Evolutionary conservation across 2,888 invertebrate species (phyloP).

Genomic region (Ophion obscuratus): DNA sequence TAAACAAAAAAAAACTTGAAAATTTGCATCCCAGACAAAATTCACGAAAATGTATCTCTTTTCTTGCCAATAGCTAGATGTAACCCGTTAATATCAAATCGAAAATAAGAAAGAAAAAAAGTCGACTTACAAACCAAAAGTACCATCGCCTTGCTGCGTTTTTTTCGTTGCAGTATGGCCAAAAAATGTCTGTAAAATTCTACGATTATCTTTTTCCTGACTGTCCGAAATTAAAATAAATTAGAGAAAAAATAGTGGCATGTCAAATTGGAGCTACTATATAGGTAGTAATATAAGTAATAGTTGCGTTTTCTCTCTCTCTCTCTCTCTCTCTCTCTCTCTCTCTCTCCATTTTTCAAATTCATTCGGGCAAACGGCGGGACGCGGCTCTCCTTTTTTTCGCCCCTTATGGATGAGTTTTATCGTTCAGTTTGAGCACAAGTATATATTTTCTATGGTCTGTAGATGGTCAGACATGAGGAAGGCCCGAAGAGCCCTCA

Average conservation of each 20-base stretch:
- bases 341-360: conserved; percentile 37
- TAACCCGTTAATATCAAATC: too few relatives aligned
- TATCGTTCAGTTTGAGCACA: conserved; percentile 74
- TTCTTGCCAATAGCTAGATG: too few relatives aligned
- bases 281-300: conserved; percentile 37
- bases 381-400: conserved; percentile 44
- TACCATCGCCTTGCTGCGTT: conserved; percentile 1
- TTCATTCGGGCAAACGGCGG: conserved; percentile 36
- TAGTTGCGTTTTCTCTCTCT: background rate
- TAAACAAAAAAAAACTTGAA: too few relatives aligned
- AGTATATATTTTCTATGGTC: conserved; percentile 57
- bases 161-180: background rate
- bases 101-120: background rate
- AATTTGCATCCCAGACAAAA: too few relatives aligned
- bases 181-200: conserved; percentile 23
- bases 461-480: conserved; percentile 57
- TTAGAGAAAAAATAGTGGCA: too few relatives aligned
- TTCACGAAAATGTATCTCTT: too few relatives aligned
- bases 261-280: too few relatives aligned
- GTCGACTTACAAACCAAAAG: background rate
- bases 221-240: conserved; percentile 82
- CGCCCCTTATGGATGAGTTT: conserved; percentile 70
- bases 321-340: conserved; percentile 8
- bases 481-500: conserved; percentile 31
- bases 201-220: conserved; percentile 19